Evolutionary conservation across 1,140 invertebrate genomes (phyloP).

Genomic region (Drosophila malerkotliana): DNA sequence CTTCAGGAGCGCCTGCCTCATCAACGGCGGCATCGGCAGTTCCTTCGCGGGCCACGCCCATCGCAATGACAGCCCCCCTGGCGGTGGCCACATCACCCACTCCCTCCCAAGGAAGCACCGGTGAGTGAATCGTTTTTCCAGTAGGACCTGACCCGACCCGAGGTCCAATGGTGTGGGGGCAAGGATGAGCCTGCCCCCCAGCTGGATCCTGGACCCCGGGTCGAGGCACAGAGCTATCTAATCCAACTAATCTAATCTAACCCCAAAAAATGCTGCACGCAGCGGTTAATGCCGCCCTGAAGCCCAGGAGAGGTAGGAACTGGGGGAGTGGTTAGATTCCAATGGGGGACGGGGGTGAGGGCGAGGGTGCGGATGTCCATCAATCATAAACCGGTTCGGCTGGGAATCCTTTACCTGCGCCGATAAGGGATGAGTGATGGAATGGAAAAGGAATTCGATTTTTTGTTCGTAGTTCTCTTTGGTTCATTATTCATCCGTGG

Average conservation of each 20-base stretch:
- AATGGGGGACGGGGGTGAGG: background rate
- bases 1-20: background rate
- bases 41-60: constrained; percentile 63
- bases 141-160: background rate
- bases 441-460: background rate
- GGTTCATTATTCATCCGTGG: background rate
- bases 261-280: constrained; percentile 40
- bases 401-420: constrained; percentile 10
- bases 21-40: constrained; percentile 19
- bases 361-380: background rate
- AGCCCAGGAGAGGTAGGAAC: constrained; percentile 62
- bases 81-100: constrained; percentile 78
- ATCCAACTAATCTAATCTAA: constrained; percentile 7
- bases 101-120: constrained; percentile 80
- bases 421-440: background rate
- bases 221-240: background rate
- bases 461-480: background rate
- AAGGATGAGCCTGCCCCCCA: no score
- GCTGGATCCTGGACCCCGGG: no score
- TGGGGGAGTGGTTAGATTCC: constrained; percentile 21
- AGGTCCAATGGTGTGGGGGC: no score
- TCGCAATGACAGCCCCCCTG: constrained; percentile 59
- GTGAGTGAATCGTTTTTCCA: constrained; percentile 26
- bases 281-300: constrained; percentile 60
- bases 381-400: constrained; percentile 13